Conservation (phyloP, 1,140 invertebrate genomes). For the Sycobia sp. region DNA sequence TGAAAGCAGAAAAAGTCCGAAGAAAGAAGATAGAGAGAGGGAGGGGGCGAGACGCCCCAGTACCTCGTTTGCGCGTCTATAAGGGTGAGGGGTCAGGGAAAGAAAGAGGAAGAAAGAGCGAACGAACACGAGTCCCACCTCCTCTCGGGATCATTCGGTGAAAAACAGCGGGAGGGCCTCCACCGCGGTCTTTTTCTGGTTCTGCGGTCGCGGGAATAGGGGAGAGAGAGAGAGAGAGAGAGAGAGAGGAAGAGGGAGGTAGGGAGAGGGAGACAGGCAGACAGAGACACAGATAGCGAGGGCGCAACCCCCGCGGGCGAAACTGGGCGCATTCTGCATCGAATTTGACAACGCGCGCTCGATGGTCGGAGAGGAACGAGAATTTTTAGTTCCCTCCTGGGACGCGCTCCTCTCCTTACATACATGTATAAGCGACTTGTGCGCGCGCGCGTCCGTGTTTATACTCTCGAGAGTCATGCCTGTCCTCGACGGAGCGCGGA, state of each 20-base stretch:
- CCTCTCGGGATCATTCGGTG: conserved; percentile 44
- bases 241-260: too few species aligned
- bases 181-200: conserved; percentile 1
- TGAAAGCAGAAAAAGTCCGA: conserved; percentile 5
- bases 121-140: conserved; percentile 32
- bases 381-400: conserved; percentile 34
- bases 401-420: not conserved
- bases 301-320: conserved; percentile 31
- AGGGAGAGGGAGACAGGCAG: too few species aligned
- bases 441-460: too few species aligned
- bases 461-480: not conserved
- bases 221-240: too few species aligned
- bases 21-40: not conserved
- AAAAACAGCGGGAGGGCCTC: conserved; percentile 46
- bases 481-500: not conserved
- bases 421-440: too few species aligned
- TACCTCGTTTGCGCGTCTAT: too few species aligned
- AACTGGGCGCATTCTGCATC: conserved; percentile 39
- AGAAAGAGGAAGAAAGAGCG: conserved; percentile 6
- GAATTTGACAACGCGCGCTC: conserved; percentile 43
- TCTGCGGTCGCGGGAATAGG: conserved; percentile 1
- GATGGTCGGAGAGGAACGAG: not conserved
- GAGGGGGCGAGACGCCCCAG: not conserved
- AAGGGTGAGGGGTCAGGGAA: not conserved
- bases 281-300: too few species aligned